Base-by-base conservation (phyloP, 2,797 vertebrate genomes). In the Orientallactaga sibirica region DNA sequence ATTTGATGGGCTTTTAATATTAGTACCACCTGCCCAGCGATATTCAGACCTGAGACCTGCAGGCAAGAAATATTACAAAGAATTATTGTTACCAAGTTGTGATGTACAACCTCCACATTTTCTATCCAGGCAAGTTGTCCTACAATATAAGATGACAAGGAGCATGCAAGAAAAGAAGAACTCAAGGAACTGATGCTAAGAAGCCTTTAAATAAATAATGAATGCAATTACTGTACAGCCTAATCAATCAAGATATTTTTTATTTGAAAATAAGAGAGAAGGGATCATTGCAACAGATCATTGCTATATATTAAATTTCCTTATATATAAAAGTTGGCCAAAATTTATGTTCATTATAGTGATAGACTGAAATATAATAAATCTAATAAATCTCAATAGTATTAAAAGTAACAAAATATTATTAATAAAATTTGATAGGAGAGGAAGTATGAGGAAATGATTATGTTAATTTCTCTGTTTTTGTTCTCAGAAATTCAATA, bases 1-100 rank as follows among this genome's bases (percentile, higher is more conserved):
- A 99, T 96, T 99, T 99, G 97, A 99, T 99, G 0, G 99, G 99
- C 96, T 99, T 99, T 99, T 99, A 93, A 99, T 99, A 97, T 99
- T 99, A 94, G 99, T 99, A 93, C 99, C 99, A 12, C 99, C 99
- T 1, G 99, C 99, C 99, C 99, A 99, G 96, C 99, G 99, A 97
- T 99, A 99, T 95, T 99, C 99, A 25, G 99, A 99, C 97, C 99
- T 99, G 91, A 0, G 48, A 48, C 48, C 48, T 48, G 48, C 5
- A 48, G 48, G 10, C 7, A 48, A 8, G 0, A 80, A 90, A 67
- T 61, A 3, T 33, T 78, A 58, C 22, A 79, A 14, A 68, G 8
- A 43, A 25, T 91, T 74, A 41, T n/a, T 93, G 18, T 66, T 83
- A 70, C 12, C 33, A 48, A 84, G 27, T 76, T 87, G 1, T 66